Base-by-base conservation (phyloP, 1,140 invertebrate species). In the Gryon sp. region DNA sequence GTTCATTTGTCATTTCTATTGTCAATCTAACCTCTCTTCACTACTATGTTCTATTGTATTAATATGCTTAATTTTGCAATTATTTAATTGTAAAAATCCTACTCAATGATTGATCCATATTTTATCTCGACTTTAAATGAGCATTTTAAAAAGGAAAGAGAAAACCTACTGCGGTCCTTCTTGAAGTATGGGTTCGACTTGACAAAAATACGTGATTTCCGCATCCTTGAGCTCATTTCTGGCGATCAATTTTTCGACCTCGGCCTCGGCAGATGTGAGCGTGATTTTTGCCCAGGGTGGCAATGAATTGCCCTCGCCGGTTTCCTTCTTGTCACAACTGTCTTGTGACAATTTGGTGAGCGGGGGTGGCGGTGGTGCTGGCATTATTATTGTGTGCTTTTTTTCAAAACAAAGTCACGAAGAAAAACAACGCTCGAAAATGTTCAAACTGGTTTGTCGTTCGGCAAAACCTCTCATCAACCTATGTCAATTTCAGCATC, bases 121-220 rank as follows among this genome's bases (percentile, higher is more conserved):
- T n/a, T n/a, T n/a, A n/a, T n/a, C n/a, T n/a, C n/a, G n/a, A n/a
- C n/a, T n/a, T n/a, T n/a, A n/a, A n/a, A n/a, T n/a, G n/a, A n/a
- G n/a, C n/a, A n/a, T n/a, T n/a, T n/a, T n/a, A n/a, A n/a, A n/a
- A n/a, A n/a, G n/a, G n/a, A n/a, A n/a, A n/a, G n/a, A 22, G 16
- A 45, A 68, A 41, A 83, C 86, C 87, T 63, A 90, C 89, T 89
- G 88, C 34, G 89, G 89, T 9, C 89, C 89, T 65, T 90, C 88
- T 76, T 90, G 89, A 14, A 89, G 77, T 55, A 90, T 87, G n/a
- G 89, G 87, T 62, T 87, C 82, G 3, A 89, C 83, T 55, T 85
- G 86, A 80, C 84, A 87, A 62, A 87, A 89, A 26, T 87, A 88
- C 7, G 83, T 87, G 4, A 89, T 82, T 77, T 89, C 86, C 0